Evolutionary conservation across 2,113 vertebrate species (phyloP).

Genomic region (Diglossa brunneiventris): DNA sequence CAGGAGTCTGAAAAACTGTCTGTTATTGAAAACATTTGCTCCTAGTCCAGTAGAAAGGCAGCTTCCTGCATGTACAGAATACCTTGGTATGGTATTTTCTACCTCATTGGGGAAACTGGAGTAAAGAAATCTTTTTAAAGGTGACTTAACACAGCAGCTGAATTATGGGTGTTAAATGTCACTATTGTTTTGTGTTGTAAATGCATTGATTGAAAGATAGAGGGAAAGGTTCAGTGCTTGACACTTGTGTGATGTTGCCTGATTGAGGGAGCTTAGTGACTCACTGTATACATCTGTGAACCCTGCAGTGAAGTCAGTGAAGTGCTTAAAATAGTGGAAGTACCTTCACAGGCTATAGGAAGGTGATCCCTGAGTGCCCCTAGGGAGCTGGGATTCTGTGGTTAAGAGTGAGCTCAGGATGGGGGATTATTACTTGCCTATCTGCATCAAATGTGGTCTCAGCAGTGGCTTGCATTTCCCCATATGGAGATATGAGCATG

Average conservation of each 20-base stretch:
- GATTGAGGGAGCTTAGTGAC: background rate
- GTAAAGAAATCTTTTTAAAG: background rate
- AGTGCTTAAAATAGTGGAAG: background rate
- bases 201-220: background rate
- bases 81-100: background rate
- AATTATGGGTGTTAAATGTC: background rate
- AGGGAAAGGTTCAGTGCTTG: background rate
- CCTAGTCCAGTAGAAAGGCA: background rate
- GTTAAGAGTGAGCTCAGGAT: background rate
- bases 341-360: background rate
- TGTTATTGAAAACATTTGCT: background rate
- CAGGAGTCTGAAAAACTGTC: background rate
- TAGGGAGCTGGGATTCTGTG: background rate
- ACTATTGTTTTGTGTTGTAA: background rate
- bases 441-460: background rate
- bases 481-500: background rate
- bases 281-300: background rate
- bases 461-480: background rate
- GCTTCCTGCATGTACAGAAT: background rate
- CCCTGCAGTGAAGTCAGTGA: background rate
- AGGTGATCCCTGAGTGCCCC: background rate
- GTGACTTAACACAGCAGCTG: background rate
- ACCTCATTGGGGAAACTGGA: background rate
- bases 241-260: background rate
- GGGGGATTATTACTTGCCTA: background rate